These are phyloP conservation scores for Chirona hameri DNA, from an alignment of 2,888 invertebrate genomes.

Conservation along the genomic window DNA sequence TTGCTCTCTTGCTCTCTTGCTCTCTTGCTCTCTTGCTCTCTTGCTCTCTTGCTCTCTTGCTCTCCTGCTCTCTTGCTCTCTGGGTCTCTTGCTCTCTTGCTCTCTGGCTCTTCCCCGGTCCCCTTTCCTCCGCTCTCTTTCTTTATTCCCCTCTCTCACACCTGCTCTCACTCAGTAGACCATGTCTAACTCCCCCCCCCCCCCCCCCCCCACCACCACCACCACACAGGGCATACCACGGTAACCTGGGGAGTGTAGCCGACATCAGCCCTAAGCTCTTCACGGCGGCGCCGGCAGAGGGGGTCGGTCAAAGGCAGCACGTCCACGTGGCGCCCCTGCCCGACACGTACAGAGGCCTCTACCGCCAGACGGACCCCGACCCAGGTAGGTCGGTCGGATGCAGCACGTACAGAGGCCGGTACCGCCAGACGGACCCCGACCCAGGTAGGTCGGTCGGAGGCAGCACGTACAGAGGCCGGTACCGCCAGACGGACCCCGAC, in stretches of 20 bases:
- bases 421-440: constrained; percentile 40
- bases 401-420: constrained; percentile 42
- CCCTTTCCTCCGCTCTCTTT: too few relatives aligned
- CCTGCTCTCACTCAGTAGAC: too few relatives aligned
- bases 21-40: too few relatives aligned
- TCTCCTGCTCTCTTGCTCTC: too few relatives aligned
- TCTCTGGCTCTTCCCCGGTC: too few relatives aligned
- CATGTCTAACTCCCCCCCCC: neutral
- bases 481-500: constrained; percentile 34
- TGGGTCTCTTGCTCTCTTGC: too few relatives aligned
- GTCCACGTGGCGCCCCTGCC: constrained; percentile 44
- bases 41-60: too few relatives aligned
- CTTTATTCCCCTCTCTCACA: too few relatives aligned
- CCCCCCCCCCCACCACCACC: constrained; percentile 36
- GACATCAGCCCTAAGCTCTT: constrained; percentile 43
- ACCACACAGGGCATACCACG: constrained; percentile 54
- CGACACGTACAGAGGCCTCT: constrained; percentile 42
- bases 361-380: constrained; percentile 40
- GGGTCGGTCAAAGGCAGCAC: constrained; percentile 45
- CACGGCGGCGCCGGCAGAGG: constrained; percentile 37
- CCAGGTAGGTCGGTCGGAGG: constrained; percentile 40
- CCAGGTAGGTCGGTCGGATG: constrained; percentile 45
- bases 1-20: too few relatives aligned
- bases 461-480: too few relatives aligned
- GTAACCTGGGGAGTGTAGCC: constrained; percentile 51